Conservation (phyloP, 2,113 vertebrate species). For the Eurypyga helias region DNA sequence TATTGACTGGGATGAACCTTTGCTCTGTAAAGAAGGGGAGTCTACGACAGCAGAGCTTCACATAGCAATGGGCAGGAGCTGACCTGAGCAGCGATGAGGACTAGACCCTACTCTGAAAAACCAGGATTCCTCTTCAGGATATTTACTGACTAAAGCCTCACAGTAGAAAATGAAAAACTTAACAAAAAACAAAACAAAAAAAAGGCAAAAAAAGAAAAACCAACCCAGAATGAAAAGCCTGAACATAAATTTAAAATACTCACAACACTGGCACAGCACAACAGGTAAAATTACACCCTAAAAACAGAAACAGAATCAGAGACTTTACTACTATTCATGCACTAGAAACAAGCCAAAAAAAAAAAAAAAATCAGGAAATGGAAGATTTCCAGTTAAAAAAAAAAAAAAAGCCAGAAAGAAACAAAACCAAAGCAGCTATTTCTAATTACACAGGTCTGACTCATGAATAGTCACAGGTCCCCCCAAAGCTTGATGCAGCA, state of each 20-base stretch:
- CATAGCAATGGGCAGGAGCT: neutral
- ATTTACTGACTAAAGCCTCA: neutral
- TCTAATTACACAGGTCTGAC: neutral
- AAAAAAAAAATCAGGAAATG: neutral
- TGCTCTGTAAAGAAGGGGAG: neutral
- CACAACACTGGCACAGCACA: conserved; percentile 81
- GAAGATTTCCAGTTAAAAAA: neutral
- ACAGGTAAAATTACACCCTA: conserved; percentile 79
- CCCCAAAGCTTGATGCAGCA: neutral
- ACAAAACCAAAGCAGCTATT: neutral
- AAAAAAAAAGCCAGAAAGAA: neutral
- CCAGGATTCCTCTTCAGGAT: neutral
- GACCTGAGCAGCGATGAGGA: neutral
- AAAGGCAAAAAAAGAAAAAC: neutral
- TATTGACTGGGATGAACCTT: neutral
- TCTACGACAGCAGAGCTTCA: neutral
- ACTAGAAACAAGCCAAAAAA: conserved; percentile 19
- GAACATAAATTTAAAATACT: conserved; percentile 79
- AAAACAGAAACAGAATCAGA: conserved; percentile 74
- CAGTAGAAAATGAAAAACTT: neutral
- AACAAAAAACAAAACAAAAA: neutral
- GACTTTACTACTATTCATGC: conserved; percentile 37
- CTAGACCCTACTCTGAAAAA: neutral
- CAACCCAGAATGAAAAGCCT: conserved; percentile 58
- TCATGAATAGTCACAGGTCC: neutral